Evolutionary conservation across 2,797 vertebrate species (phyloP), one percentile per base, ranked within the genome.

Genomic region (Cichlasoma orientale): DNA sequence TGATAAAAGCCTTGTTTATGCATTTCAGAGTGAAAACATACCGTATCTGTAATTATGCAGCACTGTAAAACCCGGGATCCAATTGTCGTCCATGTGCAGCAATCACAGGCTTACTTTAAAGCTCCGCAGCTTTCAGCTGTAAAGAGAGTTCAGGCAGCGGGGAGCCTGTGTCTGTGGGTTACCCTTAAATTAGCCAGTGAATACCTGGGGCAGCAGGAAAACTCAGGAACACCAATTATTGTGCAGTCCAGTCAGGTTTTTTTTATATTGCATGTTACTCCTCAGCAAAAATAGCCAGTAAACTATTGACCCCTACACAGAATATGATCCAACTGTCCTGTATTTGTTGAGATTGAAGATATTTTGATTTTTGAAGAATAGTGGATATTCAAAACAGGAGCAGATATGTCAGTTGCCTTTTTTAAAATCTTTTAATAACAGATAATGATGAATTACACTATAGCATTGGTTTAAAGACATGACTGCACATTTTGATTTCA

Each of bases 201-300:
- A 79, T 82, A 89, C 89, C 79, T 80, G 82, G 68, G 50, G 74
- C 55, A 73, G 54, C 75, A 59, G 80, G 36, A 53, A 79, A 56
- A 77, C 78, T 74, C 79, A 29, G 66, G 21, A 50, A 79, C 72
- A 68, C 53, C 70, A 61, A 23, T 78, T 70, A 76, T 25, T 57
- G 25, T 56, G 70, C 18, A 29, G 36, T 58, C 21, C 58, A 44
- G 50, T 73, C 21, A 23, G 14, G 12, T 61, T 78, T 56, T 3
- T 16, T 59, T 70, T 19, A 12, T 75, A 53, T 27, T 18, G 18
- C 2, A 1, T 59, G n/a, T 77, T 66, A 38, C 33, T 58, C 10
- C 21, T 75, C 47, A 33, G 52, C 13, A 27, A 74, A 31, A 72
- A 68, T 11, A 38, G 3, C 27, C 13, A 5, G 27, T 47, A 23